Evolutionary conservation across 2,888 invertebrate genomes (phyloP), one percentile per base, ranked within the genome.

Genomic region (Nephrocerus scutellatus): DNA sequence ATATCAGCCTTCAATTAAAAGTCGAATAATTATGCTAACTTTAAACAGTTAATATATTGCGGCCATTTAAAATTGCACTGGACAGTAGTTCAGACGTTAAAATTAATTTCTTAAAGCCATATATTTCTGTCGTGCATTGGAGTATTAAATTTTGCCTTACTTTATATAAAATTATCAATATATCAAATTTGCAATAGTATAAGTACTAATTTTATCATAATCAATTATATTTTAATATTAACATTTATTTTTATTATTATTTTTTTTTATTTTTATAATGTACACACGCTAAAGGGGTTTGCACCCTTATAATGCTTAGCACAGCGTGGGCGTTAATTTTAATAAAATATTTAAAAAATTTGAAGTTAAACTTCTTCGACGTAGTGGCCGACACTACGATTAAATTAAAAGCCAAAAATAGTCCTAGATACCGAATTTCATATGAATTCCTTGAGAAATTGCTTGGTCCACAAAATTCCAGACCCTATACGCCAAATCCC

Each of bases 1-100:
- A 84, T 84, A 70, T 81, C 65, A 82, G 82, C 74, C 76, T 74
- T 65, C 72, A 83, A 80, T 84, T 80, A 84, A 82, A 74, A 80
- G 75, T 79, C 80, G 76, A 82, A 72, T 79, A 71, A 79, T 82
- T 82, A 79, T 80, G 81, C 79, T 83, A 82, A 80, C 79, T 82
- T 82, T 74, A 80, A 75, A 82, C 80, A 75, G 79, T 82, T 73
- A 81, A 72, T 62, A 74, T 82, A 81, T 79, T 75, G 81, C 82
- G 76, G 81, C 82, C 76, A 77, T 83, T 83, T 70, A 82, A 78
- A 58, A 51, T 41, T 46, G 41, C 59, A 78, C 82, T 83, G 74
- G n/a, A 76, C 81, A 76, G 80, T 82, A 83, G 81, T 76, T 71
- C 66, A 70, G 71, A 81, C 74, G 70, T 80, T 74, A 73, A 70